Evolutionary conservation across 2,113 vertebrate species (phyloP).

Genomic region (Takifugu bimaculatus): DNA sequence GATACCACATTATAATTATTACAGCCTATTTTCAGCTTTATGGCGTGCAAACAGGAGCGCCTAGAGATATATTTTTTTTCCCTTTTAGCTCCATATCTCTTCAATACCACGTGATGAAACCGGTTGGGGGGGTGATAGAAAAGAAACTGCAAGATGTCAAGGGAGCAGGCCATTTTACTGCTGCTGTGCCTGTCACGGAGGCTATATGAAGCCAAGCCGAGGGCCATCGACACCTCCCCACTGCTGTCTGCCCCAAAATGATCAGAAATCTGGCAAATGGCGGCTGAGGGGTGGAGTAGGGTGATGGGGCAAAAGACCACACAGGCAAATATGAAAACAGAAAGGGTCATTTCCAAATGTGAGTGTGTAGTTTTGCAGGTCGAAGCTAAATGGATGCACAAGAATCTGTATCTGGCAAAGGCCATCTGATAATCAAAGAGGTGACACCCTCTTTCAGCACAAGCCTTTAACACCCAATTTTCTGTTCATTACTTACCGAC

Average conservation of each 20-base stretch:
- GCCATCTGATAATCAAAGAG: conserved; percentile 28
- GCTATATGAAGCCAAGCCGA: conserved; percentile 42
- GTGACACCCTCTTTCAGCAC: conserved; percentile 10
- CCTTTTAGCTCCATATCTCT: conserved; percentile 17
- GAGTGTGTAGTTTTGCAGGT: not conserved
- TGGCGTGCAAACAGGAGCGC: not conserved
- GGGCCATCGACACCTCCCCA: conserved; percentile 10
- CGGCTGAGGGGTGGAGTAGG: conserved; percentile 4
- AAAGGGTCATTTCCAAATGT: conserved; percentile 15
- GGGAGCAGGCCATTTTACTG: conserved; percentile 12
- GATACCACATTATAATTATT: conserved; percentile 1
- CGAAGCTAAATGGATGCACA: conserved; percentile 14
- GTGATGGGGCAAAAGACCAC: not conserved
- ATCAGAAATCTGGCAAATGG: not conserved
- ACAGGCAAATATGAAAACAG: not conserved
- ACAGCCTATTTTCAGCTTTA: not conserved
- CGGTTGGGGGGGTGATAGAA: conserved; percentile 4
- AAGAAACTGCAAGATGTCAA: conserved; percentile 17
- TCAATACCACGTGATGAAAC: conserved; percentile 12
- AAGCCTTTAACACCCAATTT: conserved; percentile 37
- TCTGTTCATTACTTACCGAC: conserved; percentile 29
- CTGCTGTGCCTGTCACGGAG: conserved; percentile 13
- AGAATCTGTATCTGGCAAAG: conserved; percentile 16
- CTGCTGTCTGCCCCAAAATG: conserved; percentile 1
- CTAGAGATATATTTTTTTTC: conserved; percentile 3